Conservation (phyloP, 2,113 vertebrate species). For the Ancistrus triradiatus region DNA sequence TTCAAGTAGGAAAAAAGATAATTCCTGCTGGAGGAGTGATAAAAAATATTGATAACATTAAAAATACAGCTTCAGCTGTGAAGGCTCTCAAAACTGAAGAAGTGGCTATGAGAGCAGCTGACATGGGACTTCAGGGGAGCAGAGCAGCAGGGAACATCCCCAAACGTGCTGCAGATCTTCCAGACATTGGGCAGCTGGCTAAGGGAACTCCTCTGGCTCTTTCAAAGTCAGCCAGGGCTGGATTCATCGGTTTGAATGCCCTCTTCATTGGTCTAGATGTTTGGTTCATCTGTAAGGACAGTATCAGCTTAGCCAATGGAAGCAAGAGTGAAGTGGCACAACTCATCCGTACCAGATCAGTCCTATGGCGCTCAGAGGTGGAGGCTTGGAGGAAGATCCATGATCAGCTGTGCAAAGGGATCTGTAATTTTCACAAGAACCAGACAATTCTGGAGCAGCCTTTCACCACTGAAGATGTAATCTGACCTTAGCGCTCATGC, state of each 20-base stretch:
- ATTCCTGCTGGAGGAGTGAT: background rate
- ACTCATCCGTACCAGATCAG: constrained; percentile 42
- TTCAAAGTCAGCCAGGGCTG: constrained; percentile 39
- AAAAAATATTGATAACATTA: constrained; percentile 33
- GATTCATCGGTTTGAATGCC: constrained; percentile 43
- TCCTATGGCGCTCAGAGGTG: constrained; percentile 45
- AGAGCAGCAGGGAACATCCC: constrained; percentile 39
- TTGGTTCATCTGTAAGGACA: constrained; percentile 50
- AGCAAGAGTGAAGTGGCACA: constrained; percentile 46
- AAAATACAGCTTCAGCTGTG: constrained; percentile 35
- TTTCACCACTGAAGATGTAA: constrained; percentile 25
- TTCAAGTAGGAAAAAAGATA: background rate
- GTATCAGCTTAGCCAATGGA: constrained; percentile 46
- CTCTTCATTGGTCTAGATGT: constrained; percentile 54
- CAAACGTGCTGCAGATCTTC: constrained; percentile 41
- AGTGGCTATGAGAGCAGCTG: constrained; percentile 6
- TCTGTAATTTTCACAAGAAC: constrained; percentile 29
- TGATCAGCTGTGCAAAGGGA: constrained; percentile 37
- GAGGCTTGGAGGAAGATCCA: constrained; percentile 44
- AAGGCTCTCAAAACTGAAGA: constrained; percentile 24
- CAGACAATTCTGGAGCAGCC: constrained; percentile 35
- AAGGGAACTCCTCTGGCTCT: constrained; percentile 48
- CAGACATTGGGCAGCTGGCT: constrained; percentile 48
- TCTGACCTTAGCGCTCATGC: background rate
- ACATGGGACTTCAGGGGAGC: constrained; percentile 33